phyloP scores from a whole-genome alignment of 2,113 vertebrate species.

The Callorhinus ursinus region DNA sequence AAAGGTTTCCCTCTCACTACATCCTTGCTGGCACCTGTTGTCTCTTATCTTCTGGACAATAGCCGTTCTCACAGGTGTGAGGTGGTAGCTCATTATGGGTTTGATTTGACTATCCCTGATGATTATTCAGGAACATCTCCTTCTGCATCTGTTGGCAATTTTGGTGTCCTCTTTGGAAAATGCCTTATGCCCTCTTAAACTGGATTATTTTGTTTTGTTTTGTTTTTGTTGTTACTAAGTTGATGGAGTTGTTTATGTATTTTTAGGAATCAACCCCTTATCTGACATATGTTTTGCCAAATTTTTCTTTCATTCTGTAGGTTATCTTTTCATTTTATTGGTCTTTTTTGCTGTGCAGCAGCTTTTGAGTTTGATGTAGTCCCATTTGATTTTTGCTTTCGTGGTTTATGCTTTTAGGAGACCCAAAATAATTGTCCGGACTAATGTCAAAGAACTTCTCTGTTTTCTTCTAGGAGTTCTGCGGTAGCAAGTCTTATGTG shows the following conservation, averaged over 20 bases:
- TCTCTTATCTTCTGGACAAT: background rate
- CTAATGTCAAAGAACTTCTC: background rate
- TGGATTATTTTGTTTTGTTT: background rate
- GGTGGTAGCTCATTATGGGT: background rate
- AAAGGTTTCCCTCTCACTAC: background rate
- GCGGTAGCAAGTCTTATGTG: background rate
- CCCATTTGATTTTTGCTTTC: background rate
- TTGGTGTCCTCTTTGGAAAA: background rate
- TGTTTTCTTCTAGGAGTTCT: background rate
- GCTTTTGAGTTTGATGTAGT: background rate
- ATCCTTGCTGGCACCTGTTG: background rate
- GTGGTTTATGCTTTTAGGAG: background rate
- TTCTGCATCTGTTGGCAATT: background rate
- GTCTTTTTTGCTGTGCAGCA: background rate
- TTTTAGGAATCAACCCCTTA: background rate
- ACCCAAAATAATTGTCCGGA: background rate
- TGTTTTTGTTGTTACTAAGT: background rate
- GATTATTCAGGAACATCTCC: background rate
- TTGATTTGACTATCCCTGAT: background rate
- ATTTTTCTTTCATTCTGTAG: background rate
- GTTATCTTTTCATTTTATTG: background rate
- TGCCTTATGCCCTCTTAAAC: background rate
- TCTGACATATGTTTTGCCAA: background rate
- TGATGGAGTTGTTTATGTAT: background rate
- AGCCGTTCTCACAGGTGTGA: background rate